Base-by-base conservation (phyloP, 2,888 invertebrate species). In the Nowickia ferox region DNA sequence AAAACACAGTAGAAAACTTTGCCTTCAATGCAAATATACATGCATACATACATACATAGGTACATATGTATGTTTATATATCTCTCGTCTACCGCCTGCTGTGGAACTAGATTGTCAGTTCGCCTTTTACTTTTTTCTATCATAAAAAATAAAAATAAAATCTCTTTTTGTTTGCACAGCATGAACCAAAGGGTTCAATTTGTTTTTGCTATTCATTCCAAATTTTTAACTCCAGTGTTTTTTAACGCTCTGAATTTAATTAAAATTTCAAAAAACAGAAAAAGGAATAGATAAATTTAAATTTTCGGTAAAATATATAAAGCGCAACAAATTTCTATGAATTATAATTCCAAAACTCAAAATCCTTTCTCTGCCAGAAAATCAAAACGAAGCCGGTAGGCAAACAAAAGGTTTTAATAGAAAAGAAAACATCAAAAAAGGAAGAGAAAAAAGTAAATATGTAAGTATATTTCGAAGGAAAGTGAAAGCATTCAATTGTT, bases 231-330 rank as follows among this genome's bases (percentile, higher is more conserved):
- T 46, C 11, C 11, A 40, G 0, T 66, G 17, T 66, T 76, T 68
- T n/a, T 76, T 59, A 53, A 78, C 86, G 87, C 87, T 86, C 87
- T 84, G 57, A 77, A 86, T 87, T 84, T 19, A 77, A 66, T 86
- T 80, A 65, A 76, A 77, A 69, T 68, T 79, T 75, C 38, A 48
- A 59, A 75, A 71, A 61, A 0, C 30, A 30, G 30, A 30, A 22
- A 15, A 76, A 6, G 44, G 59, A 69, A 38, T 22, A 46, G 42
- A 72, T 10, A 74, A 65, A 69, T 65, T 86, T 42, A 69, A 78
- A 80, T 86, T 87, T 6, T 83, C 66, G 84, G 85, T 82, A 81
- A 77, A 69, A 83, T 79, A 78, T 84, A 74, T 84, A 79, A 87
- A 87, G 86, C 84, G 71, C 38, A 76, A 65, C 76, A 44, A 86